These are phyloP conservation scores for Slavum lentiscoides DNA, from an alignment of 2,888 invertebrate species.

Conservation along the genomic window DNA sequence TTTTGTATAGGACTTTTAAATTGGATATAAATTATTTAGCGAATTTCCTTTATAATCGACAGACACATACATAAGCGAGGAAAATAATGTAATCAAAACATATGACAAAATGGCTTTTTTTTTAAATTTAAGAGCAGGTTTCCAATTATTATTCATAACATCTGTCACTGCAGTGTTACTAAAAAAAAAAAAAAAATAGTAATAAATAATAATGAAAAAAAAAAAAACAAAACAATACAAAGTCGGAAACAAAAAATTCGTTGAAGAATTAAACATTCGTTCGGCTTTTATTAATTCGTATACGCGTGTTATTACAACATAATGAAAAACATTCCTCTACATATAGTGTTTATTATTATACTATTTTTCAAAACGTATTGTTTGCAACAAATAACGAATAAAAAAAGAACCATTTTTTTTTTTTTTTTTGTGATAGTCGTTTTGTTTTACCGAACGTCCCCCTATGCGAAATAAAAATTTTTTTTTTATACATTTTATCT, in stretches of 20 bases:
- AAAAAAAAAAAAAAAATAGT: not conserved
- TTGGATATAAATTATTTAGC: too few species aligned
- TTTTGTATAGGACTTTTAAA: too few species aligned
- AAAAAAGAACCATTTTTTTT: too few species aligned
- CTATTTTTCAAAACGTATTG: too few species aligned
- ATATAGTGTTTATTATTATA: slow-evolving; percentile 1
- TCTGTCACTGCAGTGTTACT: not conserved
- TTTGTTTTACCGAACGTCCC: too few species aligned
- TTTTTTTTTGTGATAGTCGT: too few species aligned
- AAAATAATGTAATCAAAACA: not conserved
- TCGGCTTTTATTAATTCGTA: not conserved
- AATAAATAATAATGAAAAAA: not conserved
- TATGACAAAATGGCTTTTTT: not conserved
- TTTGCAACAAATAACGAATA: too few species aligned
- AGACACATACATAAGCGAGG: too few species aligned
- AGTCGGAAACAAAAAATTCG: not conserved
- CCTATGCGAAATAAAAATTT: too few species aligned
- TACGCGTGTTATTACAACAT: not conserved
- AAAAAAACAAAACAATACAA: slow-evolving; percentile 7
- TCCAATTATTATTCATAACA: slow-evolving; percentile 6
- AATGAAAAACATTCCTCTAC: not conserved
- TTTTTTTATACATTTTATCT: too few species aligned
- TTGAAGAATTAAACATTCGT: slow-evolving; percentile 15
- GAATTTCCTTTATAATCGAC: too few species aligned
- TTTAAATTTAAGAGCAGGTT: not conserved